Evolutionary conservation across 2,113 vertebrate genomes (phyloP).

Genomic region (Tor tambroides): DNA sequence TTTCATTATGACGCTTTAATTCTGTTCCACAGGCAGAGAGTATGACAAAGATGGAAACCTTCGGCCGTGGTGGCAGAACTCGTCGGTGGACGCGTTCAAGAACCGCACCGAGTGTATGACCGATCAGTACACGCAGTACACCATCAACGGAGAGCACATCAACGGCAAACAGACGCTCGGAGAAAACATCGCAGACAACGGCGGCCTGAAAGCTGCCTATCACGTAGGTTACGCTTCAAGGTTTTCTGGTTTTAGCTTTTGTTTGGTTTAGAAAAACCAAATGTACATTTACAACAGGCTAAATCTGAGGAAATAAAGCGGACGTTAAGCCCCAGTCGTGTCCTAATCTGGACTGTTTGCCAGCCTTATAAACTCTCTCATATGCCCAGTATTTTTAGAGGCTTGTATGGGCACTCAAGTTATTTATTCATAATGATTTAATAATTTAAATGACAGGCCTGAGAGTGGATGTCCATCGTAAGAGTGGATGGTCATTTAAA

Average conservation of each 20-base stretch:
- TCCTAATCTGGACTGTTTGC: not conserved
- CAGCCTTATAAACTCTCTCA: not conserved
- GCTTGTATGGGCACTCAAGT: not conserved
- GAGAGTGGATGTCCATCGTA: not conserved
- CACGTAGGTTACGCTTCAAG: constrained; percentile 78
- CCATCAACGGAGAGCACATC: constrained; percentile 87
- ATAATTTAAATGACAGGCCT: not conserved
- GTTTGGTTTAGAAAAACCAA: no score
- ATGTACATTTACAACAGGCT: no score
- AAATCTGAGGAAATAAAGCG: not conserved
- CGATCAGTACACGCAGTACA: constrained; percentile 88
- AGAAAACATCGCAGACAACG: constrained; percentile 96
- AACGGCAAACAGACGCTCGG: constrained; percentile 94
- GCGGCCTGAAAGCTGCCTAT: constrained; percentile 95
- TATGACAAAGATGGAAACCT: constrained; percentile 96
- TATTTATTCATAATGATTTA: not conserved
- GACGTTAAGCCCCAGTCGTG: not conserved
- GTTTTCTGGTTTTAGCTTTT: not conserved
- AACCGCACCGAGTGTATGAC: constrained; percentile 91
- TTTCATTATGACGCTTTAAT: not conserved
- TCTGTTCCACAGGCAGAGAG: constrained; percentile 82
- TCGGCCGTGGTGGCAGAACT: constrained; percentile 95
- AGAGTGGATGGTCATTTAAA: not conserved
- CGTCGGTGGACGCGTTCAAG: constrained; percentile 89
- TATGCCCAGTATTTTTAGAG: not conserved